Evolutionary conservation across 2,797 vertebrate species (phyloP).

Genomic region (Cyprinodon diabolis): DNA sequence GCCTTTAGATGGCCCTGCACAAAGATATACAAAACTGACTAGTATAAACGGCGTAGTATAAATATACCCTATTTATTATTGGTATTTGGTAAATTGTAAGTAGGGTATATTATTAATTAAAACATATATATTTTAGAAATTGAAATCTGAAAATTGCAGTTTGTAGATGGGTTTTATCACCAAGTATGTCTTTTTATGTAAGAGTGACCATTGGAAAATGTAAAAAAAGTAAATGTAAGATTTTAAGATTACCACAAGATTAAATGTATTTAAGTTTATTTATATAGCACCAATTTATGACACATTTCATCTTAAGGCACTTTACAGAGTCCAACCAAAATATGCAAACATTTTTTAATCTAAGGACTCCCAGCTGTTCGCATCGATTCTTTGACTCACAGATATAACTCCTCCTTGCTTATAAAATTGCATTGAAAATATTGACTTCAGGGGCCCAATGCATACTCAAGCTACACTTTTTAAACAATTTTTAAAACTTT

Average conservation of each 20-base stretch:
- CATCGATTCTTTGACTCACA: too few relatives aligned
- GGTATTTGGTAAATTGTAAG: too few relatives aligned
- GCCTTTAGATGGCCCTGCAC: neutral
- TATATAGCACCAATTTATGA: too few relatives aligned
- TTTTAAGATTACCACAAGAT: neutral
- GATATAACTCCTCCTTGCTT: too few relatives aligned
- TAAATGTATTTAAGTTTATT: too few relatives aligned
- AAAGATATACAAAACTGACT: neutral
- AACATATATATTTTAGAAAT: neutral
- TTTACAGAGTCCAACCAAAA: neutral
- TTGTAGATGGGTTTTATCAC: neutral
- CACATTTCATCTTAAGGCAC: too few relatives aligned
- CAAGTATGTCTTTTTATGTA: neutral
- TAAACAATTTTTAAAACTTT: neutral
- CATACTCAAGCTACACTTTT: neutral
- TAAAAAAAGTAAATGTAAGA: neutral
- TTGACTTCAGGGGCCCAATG: neutral
- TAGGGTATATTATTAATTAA: too few relatives aligned
- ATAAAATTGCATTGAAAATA: neutral
- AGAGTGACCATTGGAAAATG: too few relatives aligned
- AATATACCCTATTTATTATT: too few relatives aligned
- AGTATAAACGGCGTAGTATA: neutral
- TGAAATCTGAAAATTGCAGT: too few relatives aligned
- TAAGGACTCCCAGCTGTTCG: too few relatives aligned
- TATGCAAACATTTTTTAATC: neutral